Evolutionary conservation across 2,888 invertebrate genomes (phyloP), one percentile per base, ranked within the genome.

Genomic region (Rhodophaea formosa): DNA sequence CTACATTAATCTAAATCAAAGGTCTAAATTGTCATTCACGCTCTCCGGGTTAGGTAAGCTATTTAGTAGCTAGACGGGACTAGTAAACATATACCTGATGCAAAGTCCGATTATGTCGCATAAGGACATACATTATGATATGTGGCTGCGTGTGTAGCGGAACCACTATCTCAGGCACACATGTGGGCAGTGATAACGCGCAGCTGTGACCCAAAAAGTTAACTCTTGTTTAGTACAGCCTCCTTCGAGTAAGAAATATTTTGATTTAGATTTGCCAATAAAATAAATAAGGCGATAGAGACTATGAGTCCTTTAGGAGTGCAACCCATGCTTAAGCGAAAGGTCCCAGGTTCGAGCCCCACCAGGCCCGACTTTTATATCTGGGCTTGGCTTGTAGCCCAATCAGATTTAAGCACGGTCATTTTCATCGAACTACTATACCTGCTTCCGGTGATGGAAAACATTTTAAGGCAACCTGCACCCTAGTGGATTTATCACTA

Each of bases 181-280:
- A 55, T 39, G 16, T 53, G 55, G 16, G 44, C 32, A 56, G 53
- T 81, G 81, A 82, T 86, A 88, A 83, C 71, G 74, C 77, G 79
- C 89, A 89, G 88, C 89, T 89, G 88, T 88, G 89, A 87, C 89
- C 89, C 74, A 88, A 82, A 86, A 86, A 82, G 65, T 69, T 64
- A 66, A 64, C 66, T 64, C 72, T 74, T 74, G 49, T 71, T 72
- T 69, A 72, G 63, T 66, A 71, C 63, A 60, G 65, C 49, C 57
- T 58, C 63, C 45, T 46, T 45, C 17, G 16, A 47, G 53, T 12
- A 17, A 53, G 10, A 32, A 15, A 52, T 35, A 23, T 17, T 15
- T 14, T 53, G 3, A 39, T 30, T 16, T 52, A 30, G 30, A 47
- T 7, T 23, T 5, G 47, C 29, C 47, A 47, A 23, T 23, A 23